phyloP scores from a whole-genome alignment of 2,888 invertebrate genomes.

The Embidobia sp. region DNA sequence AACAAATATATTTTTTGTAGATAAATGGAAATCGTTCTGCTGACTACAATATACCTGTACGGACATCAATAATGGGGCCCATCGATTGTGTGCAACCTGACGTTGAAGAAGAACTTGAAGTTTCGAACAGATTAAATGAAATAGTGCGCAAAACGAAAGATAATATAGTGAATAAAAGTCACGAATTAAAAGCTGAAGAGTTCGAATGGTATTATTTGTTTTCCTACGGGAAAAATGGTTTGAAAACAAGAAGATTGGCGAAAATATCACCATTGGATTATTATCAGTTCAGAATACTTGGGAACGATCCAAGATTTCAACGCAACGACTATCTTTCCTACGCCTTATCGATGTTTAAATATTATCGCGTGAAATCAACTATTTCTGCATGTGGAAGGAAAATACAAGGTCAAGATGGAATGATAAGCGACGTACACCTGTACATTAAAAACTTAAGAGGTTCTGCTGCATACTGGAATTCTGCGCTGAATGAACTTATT shows the following conservation, averaged over 20 bases:
- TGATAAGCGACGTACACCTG: constrained; percentile 70
- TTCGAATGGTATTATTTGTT: constrained; percentile 70
- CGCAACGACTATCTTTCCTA: constrained; percentile 40
- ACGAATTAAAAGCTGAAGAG: constrained; percentile 67
- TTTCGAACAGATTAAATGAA: constrained; percentile 51
- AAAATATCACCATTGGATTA: constrained; percentile 70
- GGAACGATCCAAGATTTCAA: constrained; percentile 65
- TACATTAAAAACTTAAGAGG: constrained; percentile 74
- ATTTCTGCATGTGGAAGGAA: constrained; percentile 68
- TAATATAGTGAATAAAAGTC: constrained; percentile 69
- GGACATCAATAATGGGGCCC: constrained; percentile 63
- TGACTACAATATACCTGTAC: constrained; percentile 16
- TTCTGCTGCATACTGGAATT: constrained; percentile 68
- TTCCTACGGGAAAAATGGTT: constrained; percentile 61
- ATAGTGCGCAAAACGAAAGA: constrained; percentile 66
- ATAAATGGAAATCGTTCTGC: too few species aligned
- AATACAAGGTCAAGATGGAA: constrained; percentile 52
- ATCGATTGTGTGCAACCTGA: constrained; percentile 59
- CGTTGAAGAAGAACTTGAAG: constrained; percentile 61
- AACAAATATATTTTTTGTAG: too few species aligned
- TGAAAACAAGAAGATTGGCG: constrained; percentile 55
- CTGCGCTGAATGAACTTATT: constrained; percentile 70
- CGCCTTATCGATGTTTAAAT: constrained; percentile 58
- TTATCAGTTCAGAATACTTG: constrained; percentile 65
- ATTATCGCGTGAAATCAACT: constrained; percentile 58